Conservation (phyloP, 2,888 invertebrate genomes). For the Diploptera punctata region DNA sequence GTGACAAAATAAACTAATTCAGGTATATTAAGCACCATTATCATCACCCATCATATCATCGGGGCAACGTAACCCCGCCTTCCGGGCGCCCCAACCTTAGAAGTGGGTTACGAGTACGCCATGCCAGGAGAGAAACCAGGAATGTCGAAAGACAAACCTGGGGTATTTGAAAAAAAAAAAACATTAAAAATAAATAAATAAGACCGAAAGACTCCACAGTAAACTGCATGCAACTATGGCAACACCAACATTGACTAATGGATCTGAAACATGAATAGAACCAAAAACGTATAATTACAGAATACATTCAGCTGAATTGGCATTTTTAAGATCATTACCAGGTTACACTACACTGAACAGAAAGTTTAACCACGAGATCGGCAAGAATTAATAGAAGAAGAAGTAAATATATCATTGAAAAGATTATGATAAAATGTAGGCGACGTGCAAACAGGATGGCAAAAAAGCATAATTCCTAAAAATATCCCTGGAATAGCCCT, state of each 20-base stretch:
- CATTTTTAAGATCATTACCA: no score
- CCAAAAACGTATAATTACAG: not conserved
- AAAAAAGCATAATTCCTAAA: not conserved
- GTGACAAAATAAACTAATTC: no score
- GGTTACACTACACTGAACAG: not conserved
- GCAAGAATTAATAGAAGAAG: not conserved
- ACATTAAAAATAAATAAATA: not conserved
- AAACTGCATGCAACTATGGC: not conserved
- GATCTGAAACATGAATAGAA: no score
- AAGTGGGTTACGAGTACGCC: no score
- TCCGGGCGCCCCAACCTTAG: no score
- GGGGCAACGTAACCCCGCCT: no score
- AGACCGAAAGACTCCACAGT: not conserved
- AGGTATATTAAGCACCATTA: not conserved
- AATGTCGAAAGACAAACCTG: no score
- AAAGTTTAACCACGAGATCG: not conserved
- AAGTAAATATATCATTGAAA: not conserved
- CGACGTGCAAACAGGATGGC: not conserved
- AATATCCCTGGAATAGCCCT: not conserved
- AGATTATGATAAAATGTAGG: not conserved
- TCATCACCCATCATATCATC: no score
- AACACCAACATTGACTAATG: no score
- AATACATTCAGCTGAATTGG: no score
- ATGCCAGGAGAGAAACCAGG: no score
- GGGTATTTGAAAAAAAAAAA: no score